Base-by-base conservation (phyloP, 1,140 invertebrate genomes). In the Grapholita molesta region DNA sequence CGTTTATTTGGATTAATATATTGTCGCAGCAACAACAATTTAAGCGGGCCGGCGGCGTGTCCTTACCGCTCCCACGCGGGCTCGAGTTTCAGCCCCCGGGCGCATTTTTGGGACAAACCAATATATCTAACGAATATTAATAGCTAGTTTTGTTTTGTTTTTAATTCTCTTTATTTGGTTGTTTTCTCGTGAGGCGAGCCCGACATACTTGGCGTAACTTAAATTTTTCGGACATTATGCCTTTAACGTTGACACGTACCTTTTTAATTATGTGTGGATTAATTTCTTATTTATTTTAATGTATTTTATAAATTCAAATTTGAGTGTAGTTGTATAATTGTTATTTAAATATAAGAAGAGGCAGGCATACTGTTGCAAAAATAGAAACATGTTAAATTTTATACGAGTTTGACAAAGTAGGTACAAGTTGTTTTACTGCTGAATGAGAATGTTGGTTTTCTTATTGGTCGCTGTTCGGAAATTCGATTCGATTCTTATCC, bases 121-220 rank as follows among this genome's bases (percentile, higher is more conserved):
- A 89, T 91, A 89, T 85, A 84, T 89, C 83, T 87, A 91, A 89
- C 86, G 83, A 89, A 87, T 91, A 91, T 90, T 89, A 91, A 90
- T 89, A 81, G 81, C 77, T 70, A 70, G 70, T 88, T 88, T 86
- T 89, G 78, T 86, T 89, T 81, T 89, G 83, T 83, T 90, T 89
- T 81, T 70, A 64, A 53, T 52, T 67, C 74, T 57, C 76, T 80
- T 80, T 79, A 79, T 82, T 77, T 82, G 80, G 76, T 72, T 75
- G 66, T 67, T 69, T 66, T 48, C 48, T 52, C 68, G 70, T 70
- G 77, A 71, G 74, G 69, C 77, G 70, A 72, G 75, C 74, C 69
- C 72, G n/a, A 77, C 77, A 83, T 86, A 83, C 77, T 71, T 33
- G 23, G 69, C 69, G 57, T 61, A 66, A 57, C 69, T 15, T 8